These are phyloP conservation scores for Drosophila dunni DNA, from an alignment of 1,140 invertebrate species.

Conservation along the genomic window DNA sequence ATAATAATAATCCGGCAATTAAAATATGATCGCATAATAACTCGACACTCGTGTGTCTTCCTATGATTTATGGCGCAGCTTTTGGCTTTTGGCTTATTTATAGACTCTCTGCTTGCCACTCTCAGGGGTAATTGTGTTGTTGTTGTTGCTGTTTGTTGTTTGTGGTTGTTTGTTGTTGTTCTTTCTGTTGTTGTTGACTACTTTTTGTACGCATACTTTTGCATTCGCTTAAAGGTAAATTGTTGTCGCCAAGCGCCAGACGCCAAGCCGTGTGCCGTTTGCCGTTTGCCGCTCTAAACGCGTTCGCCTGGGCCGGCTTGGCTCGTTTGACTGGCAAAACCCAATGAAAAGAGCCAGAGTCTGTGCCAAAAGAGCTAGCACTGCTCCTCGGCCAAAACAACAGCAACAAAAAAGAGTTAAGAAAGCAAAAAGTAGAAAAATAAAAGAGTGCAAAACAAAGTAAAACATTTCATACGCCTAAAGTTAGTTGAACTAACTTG, in stretches of 20 bases:
- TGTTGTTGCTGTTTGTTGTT: constrained; percentile 53
- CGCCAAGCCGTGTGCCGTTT: constrained; percentile 21
- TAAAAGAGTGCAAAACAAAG: constrained; percentile 47
- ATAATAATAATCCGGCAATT: constrained; percentile 83
- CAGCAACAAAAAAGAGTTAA: constrained; percentile 9
- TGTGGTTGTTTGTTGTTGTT: constrained; percentile 32
- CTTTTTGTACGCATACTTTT: constrained; percentile 74
- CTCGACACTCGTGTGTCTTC: constrained; percentile 81
- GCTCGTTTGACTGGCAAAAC: constrained; percentile 81
- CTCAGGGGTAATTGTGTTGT: constrained; percentile 64
- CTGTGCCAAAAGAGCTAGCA: constrained; percentile 23
- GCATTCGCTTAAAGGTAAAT: constrained; percentile 81
- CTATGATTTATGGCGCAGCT: constrained; percentile 78
- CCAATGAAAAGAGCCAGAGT: constrained; percentile 46
- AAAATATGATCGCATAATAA: constrained; percentile 84
- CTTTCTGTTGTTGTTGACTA: constrained; percentile 40
- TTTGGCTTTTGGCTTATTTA: constrained; percentile 71
- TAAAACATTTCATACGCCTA: constrained; percentile 75
- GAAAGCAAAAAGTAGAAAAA: constrained; percentile 22
- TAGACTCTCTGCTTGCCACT: constrained; percentile 52
- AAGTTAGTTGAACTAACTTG: constrained; percentile 8
- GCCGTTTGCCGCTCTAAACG: constrained; percentile 45
- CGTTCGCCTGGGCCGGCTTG: constrained; percentile 70
- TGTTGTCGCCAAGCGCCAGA: constrained; percentile 73
- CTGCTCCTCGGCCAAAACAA: constrained; percentile 39